phyloP scores from a whole-genome alignment of 2,797 vertebrate species.

The Platalea minor region DNA sequence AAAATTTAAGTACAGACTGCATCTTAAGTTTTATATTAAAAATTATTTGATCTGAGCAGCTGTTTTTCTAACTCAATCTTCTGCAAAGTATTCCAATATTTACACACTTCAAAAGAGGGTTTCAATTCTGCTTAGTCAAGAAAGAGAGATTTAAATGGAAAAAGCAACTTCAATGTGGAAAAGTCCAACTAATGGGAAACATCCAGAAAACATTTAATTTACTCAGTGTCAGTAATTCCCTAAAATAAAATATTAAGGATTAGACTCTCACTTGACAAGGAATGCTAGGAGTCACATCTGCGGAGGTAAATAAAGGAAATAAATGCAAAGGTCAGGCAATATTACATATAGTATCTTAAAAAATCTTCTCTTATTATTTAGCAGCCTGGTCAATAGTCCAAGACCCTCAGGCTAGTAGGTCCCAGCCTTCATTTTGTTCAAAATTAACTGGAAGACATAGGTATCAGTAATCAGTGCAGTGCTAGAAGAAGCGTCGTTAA shows the following conservation, averaged over 20 bases:
- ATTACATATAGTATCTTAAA: not conserved
- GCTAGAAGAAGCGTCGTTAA: not conserved
- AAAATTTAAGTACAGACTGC: not conserved
- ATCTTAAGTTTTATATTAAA: not conserved
- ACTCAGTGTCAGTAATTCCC: not conserved
- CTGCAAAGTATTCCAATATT: not conserved
- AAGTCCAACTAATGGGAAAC: not conserved
- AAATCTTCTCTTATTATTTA: not conserved
- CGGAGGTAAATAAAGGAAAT: not conserved
- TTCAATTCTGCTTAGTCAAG: not conserved
- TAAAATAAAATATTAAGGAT: not conserved
- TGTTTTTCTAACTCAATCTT: not conserved
- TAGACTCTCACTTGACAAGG: not conserved
- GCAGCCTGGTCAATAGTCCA: not conserved
- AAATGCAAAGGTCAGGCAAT: not conserved
- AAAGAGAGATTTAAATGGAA: not conserved
- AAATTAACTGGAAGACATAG: not conserved
- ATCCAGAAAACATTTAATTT: not conserved
- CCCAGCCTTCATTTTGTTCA: not conserved
- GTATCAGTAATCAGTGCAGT: not conserved
- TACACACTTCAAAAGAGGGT: not conserved
- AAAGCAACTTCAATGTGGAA: not conserved
- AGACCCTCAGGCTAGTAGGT: not conserved
- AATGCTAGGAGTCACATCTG: not conserved
- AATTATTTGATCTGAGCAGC: not conserved